Conservation (phyloP, 2,113 vertebrate species). For the Phoxinus phoxinus region DNA sequence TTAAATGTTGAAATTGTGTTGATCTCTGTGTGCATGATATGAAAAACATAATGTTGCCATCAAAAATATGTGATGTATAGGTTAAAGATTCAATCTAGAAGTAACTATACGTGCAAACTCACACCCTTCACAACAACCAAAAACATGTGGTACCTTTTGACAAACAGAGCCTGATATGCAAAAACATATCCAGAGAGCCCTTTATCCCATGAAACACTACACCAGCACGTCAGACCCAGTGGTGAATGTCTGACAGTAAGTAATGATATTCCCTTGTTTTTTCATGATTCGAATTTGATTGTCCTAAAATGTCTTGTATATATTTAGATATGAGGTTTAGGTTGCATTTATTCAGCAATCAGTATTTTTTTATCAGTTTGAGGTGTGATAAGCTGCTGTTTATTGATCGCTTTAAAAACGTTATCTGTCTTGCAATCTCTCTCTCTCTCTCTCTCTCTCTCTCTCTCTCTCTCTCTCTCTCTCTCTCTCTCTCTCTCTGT, state of each 20-base stretch:
- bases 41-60: slow-evolving; percentile 10
- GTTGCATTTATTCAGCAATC: slow-evolving; percentile 30
- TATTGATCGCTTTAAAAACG: slow-evolving; percentile 22
- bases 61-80: slow-evolving; percentile 34
- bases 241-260: not conserved
- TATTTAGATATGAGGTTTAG: not conserved
- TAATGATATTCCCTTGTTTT: not conserved
- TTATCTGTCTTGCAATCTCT: slow-evolving; percentile 32
- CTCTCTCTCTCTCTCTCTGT: no score
- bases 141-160: slow-evolving; percentile 54
- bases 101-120: slow-evolving; percentile 30
- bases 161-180: slow-evolving; percentile 55
- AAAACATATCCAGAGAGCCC: slow-evolving; percentile 52
- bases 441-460: no score
- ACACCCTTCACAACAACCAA: slow-evolving; percentile 21
- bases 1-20: slow-evolving; percentile 32
- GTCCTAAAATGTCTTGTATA: not conserved
- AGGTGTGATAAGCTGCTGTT: slow-evolving; percentile 41
- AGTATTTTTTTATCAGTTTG: slow-evolving; percentile 17
- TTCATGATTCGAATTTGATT: not conserved
- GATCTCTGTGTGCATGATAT: slow-evolving; percentile 17
- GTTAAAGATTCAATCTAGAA: slow-evolving; percentile 38
- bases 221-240: slow-evolving; percentile 40
- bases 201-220: slow-evolving; percentile 54
- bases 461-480: no score